Base-by-base conservation (phyloP, 1,140 invertebrate genomes). In the Ptiloglossa arizonensis region DNA sequence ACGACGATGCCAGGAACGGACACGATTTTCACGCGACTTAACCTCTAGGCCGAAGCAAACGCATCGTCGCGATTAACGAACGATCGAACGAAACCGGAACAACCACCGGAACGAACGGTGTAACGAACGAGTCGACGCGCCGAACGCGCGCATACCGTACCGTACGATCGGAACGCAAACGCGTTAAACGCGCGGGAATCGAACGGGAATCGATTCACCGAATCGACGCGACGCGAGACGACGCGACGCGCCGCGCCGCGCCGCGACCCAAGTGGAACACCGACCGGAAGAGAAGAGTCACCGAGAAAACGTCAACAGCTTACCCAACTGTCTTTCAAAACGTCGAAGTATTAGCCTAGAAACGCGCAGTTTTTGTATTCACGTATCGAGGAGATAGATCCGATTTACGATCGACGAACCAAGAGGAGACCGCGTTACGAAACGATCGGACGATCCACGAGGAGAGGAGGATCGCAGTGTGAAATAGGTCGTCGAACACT, bases 281-380 rank as follows among this genome's bases (percentile, higher is more conserved):
- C 13, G 5, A 70, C 11, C 2, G 15, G 11, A 67, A 5, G 15
- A 2, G n/a, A 41, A 56, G n/a, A 24, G 41, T 4, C 15, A 9
- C 0, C 57, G 22, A 52, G 32, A 27, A 2, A 22, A 32, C 17
- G 8, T 4, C 46, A 32, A 27, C 15, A n/a, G 5, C 22, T 15
- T 38, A 75, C 84, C 84, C 80, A 85, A 86, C 62, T 76, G 84
- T 86, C 84, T 86, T 86, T 86, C 84, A 86, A 82, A 77, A 27
- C 54, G 63, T 82, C 50, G 22, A 72, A 81, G 19, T 64, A 48
- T 77, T 81, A 72, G 59, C 29, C 57, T 70, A 75, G 32, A 38
- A 41, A 29, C 54, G 29, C 32, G n/a, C n/a, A n/a, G n/a, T 60
- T 68, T 75, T 75, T 75, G 63, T 75, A 75, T 75, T 46, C 17